Conservation (phyloP, 1,140 invertebrate genomes). For the Andrena cerasifolii region DNA sequence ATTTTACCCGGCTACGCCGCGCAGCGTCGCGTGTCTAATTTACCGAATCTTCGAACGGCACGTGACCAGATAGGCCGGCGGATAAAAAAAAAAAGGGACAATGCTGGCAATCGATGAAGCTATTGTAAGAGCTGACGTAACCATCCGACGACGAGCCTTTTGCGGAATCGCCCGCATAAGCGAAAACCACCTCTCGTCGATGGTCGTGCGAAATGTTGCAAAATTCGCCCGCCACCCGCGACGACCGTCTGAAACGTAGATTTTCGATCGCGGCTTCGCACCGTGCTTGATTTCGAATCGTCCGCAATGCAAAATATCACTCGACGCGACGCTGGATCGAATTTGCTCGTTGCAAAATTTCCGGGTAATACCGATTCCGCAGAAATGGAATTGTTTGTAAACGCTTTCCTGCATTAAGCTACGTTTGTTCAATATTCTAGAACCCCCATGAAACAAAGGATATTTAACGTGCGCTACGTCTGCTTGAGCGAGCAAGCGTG, state of each 20-base stretch:
- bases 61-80: constrained; percentile 2
- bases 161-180: constrained; percentile 51
- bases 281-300: not conserved
- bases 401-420: too few relatives aligned
- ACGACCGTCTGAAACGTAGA: not conserved
- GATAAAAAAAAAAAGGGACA: constrained; percentile 34
- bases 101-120: constrained; percentile 42
- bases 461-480: too few relatives aligned
- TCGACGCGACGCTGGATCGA: not conserved
- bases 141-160: constrained; percentile 5
- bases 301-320: not conserved
- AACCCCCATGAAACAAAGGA: too few relatives aligned
- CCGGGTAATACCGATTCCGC: too few relatives aligned
- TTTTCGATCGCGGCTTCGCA: not conserved
- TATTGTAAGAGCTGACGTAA: constrained; percentile 44
- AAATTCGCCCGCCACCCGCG: constrained; percentile 10
- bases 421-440: too few relatives aligned
- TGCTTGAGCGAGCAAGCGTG: not conserved
- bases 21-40: not conserved
- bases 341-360: not conserved
- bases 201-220: constrained; percentile 39
- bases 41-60: constrained; percentile 12
- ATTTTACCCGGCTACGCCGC: not conserved
- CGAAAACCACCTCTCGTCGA: constrained; percentile 37
- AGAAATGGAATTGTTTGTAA: too few relatives aligned